phyloP scores from a whole-genome alignment of 2,797 vertebrate genomes.

The Coilia nasus region DNA sequence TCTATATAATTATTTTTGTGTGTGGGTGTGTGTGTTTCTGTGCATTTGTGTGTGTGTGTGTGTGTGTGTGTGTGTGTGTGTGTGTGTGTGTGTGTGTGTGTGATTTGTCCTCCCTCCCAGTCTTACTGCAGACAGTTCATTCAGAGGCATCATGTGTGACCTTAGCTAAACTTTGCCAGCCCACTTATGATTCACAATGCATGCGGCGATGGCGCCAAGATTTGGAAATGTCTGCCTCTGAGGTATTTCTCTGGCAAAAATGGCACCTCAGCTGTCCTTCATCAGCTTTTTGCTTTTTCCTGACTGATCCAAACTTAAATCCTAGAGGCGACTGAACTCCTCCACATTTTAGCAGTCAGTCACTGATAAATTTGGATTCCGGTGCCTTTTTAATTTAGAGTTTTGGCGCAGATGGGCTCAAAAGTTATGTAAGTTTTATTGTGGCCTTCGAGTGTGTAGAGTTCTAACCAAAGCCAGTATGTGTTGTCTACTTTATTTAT shows the following conservation, averaged over 20 bases:
- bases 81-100: background rate
- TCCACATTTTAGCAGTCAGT: background rate
- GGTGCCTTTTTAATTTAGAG: background rate
- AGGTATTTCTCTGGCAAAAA: background rate
- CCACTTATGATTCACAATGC: background rate
- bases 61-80: background rate
- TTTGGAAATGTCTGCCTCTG: background rate
- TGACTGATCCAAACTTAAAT: background rate
- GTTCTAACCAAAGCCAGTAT: background rate
- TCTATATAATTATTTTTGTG: no score
- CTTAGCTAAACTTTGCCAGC: conserved; percentile 7
- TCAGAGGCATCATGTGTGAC: background rate
- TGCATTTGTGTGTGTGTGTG: background rate
- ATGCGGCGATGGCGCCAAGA: background rate
- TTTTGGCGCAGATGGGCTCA: background rate
- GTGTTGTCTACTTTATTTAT: background rate
- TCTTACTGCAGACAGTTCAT: background rate
- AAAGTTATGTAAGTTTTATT: background rate
- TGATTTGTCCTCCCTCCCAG: background rate
- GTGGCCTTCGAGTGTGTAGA: background rate
- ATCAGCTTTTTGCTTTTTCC: no score
- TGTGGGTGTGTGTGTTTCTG: no score
- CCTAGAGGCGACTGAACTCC: background rate
- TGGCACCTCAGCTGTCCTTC: background rate
- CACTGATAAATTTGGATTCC: background rate